A percentile compares a stretch with the other conserved stretches of the same genome.
Evolutionary conservation across 2,797 vertebrate species (phyloP).

Genomic region (Artibeus lituratus): DNA sequence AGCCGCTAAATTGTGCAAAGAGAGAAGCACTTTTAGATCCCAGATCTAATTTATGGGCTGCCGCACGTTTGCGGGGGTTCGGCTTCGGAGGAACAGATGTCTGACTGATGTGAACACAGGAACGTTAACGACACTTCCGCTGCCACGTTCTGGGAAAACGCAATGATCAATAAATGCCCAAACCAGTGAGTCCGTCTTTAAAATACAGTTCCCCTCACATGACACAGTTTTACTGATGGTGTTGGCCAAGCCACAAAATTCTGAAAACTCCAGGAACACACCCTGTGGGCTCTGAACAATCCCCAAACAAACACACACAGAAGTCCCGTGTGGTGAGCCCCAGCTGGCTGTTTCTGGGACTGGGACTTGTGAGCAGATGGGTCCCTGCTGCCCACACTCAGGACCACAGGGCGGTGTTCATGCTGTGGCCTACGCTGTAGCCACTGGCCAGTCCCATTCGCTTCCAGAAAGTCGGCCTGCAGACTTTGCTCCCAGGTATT

Average conservation of each 20-base stretch:
- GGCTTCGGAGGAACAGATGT: constrained; percentile 79
- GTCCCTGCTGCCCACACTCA: not conserved
- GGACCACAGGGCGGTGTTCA: not conserved
- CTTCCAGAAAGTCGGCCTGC: not conserved
- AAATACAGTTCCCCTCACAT: constrained; percentile 14
- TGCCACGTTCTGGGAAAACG: constrained; percentile 76
- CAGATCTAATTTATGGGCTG: constrained; percentile 59
- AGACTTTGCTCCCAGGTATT: not conserved
- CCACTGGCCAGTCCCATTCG: not conserved
- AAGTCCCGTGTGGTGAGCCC: not conserved
- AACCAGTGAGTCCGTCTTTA: no score
- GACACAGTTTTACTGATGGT: constrained; percentile 57
- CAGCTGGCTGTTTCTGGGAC: not conserved
- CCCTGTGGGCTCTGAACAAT: rapidly evolving
- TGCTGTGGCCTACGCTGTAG: not conserved
- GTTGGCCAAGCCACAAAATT: constrained; percentile 60
- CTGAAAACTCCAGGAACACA: constrained; percentile 44
- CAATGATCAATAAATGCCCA: constrained; percentile 74
- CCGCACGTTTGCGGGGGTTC: constrained; percentile 62
- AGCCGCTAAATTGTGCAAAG: constrained; percentile 45
- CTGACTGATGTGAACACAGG: constrained; percentile 78
- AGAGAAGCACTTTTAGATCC: constrained; percentile 46
- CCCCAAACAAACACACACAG: not conserved
- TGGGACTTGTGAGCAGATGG: not conserved
- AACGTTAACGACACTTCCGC: constrained; percentile 72